phyloP scores from a whole-genome alignment of 2,797 vertebrate genomes.

The Delichon dasypus region DNA sequence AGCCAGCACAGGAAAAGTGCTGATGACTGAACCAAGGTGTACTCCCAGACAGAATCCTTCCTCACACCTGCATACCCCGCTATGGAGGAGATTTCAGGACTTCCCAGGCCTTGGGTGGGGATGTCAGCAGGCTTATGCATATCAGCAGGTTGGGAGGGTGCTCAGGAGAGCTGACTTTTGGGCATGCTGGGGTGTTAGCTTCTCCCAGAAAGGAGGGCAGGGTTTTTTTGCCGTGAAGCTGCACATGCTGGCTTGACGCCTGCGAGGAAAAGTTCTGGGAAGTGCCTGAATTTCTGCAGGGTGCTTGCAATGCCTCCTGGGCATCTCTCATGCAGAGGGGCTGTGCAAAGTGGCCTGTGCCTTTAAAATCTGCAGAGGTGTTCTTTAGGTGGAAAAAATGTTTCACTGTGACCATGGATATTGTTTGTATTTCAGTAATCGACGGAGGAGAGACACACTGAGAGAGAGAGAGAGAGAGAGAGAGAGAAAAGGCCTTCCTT shows the following conservation, averaged over 20 bases:
- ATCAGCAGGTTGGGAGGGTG: accelerated
- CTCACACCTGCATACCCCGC: not conserved
- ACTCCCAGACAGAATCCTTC: not conserved
- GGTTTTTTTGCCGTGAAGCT: accelerated
- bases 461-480: not conserved
- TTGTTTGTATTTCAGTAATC: conserved; percentile 69
- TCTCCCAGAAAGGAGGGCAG: not conserved
- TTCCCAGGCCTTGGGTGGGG: not conserved
- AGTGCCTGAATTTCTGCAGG: not conserved
- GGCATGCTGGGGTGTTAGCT: not conserved
- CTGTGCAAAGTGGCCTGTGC: not conserved
- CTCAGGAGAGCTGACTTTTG: not conserved
- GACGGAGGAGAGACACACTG: not conserved
- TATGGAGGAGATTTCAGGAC: accelerated
- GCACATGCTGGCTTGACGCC: not conserved
- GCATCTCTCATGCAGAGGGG: accelerated
- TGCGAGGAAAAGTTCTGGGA: not conserved
- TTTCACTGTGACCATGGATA: conserved; percentile 25
- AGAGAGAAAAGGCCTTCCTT: conserved; percentile 52
- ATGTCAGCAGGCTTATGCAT: not conserved
- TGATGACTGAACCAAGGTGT: not conserved
- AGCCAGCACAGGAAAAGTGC: not conserved
- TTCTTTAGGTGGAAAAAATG: conserved; percentile 59
- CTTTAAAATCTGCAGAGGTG: conserved; percentile 33
- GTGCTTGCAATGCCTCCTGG: not conserved